Conservation (phyloP, 2,797 vertebrate genomes). For the Mus caroli region DNA sequence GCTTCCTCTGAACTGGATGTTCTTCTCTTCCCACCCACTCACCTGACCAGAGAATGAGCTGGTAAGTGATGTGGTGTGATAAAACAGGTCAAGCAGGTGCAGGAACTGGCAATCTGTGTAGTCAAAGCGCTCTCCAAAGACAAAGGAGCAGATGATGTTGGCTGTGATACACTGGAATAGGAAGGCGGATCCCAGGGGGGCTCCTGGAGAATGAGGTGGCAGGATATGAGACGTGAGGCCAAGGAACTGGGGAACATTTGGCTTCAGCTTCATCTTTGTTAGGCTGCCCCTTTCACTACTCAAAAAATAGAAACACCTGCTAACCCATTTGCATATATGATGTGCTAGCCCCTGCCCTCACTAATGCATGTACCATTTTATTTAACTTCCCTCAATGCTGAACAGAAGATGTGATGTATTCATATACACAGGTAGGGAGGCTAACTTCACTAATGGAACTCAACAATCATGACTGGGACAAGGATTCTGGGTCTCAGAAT, state of each 20-base stretch:
- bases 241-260: no score
- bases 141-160: conserved; percentile 87
- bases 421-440: not conserved
- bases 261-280: not conserved
- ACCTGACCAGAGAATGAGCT: conserved; percentile 80
- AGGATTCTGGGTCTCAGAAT: not conserved
- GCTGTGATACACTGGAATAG: conserved; percentile 72
- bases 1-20: not conserved
- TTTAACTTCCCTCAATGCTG: not conserved
- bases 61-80: not conserved
- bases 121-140: conserved; percentile 87
- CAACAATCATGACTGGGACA: not conserved
- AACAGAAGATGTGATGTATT: not conserved
- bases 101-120: conserved; percentile 84
- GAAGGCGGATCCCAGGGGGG: conserved; percentile 52
- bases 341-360: not conserved
- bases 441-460: not conserved
- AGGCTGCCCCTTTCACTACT: not conserved
- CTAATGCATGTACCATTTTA: not conserved
- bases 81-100: conserved; percentile 77
- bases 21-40: not conserved
- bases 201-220: not conserved
- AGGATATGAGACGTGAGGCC: not conserved
- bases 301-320: not conserved
- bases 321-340: fast-evolving